phyloP scores from a whole-genome alignment of 2,113 vertebrate genomes.

The Pleuronectes platessa region DNA sequence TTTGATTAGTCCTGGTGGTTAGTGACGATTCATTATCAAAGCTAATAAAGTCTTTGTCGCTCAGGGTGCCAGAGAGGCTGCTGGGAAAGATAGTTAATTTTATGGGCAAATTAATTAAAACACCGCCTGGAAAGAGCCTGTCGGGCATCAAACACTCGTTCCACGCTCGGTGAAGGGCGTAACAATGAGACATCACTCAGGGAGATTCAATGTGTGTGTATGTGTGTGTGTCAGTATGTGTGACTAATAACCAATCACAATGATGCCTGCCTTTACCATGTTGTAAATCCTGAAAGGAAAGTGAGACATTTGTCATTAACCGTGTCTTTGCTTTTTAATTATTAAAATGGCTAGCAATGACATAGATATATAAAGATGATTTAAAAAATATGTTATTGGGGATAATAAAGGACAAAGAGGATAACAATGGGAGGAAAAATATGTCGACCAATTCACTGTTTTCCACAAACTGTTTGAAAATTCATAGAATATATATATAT shows the following conservation, averaged over 20 bases:
- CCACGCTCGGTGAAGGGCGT: constrained; percentile 59
- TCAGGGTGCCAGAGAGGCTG: constrained; percentile 69
- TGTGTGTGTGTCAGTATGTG: constrained; percentile 14
- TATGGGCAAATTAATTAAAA: constrained; percentile 80
- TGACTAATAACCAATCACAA: constrained; percentile 64
- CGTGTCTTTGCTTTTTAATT: constrained; percentile 64
- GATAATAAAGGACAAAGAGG: neutral
- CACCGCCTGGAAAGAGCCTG: constrained; percentile 44
- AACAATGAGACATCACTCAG: constrained; percentile 75
- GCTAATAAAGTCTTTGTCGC: constrained; percentile 76
- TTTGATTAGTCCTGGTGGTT: constrained; percentile 78
- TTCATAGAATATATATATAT: neutral
- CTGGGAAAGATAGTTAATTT: constrained; percentile 70
- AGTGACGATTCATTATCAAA: constrained; percentile 79
- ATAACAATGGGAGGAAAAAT: constrained; percentile 8
- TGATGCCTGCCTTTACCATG: constrained; percentile 59
- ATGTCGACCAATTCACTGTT: neutral
- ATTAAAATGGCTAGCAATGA: constrained; percentile 52
- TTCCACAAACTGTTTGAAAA: neutral
- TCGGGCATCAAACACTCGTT: constrained; percentile 65
- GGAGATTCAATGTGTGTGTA: constrained; percentile 45
- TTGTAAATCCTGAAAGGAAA: constrained; percentile 69
- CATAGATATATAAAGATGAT: neutral
- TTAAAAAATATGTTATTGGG: neutral
- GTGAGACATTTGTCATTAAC: constrained; percentile 66